phyloP scores from a whole-genome alignment of 1,140 invertebrate species.

The Cydia fagiglandana region DNA sequence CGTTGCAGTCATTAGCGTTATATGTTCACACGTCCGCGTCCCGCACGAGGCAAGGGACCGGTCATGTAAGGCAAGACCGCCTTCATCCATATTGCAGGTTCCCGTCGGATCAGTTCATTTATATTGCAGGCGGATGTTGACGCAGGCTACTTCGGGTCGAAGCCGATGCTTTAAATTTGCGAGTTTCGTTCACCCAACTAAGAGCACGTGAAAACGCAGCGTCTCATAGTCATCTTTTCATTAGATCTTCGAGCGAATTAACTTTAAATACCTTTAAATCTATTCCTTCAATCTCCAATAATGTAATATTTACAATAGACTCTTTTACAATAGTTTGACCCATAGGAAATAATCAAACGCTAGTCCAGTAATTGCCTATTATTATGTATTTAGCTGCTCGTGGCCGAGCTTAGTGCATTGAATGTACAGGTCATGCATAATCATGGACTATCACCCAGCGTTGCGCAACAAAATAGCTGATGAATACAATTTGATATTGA shows the following conservation, averaged over 20 bases:
- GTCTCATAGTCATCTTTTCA: no score
- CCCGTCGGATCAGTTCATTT: constrained; percentile 52
- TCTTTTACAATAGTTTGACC: background rate
- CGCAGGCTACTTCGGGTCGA: background rate
- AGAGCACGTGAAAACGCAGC: no score
- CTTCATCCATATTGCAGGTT: constrained; percentile 49
- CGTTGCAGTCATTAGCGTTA: constrained; percentile 43
- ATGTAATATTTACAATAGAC: no score
- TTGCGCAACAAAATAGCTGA: background rate
- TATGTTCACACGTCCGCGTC: constrained; percentile 40
- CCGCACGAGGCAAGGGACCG: constrained; percentile 36
- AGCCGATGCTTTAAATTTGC: background rate
- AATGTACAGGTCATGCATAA: constrained; percentile 5
- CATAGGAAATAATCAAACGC: background rate
- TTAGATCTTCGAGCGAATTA: no score
- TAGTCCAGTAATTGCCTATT: no score
- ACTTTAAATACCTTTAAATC: no score
- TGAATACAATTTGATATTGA: background rate
- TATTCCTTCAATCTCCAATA: no score
- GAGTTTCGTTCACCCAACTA: background rate
- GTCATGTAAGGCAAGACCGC: constrained; percentile 45
- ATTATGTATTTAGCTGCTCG: no score
- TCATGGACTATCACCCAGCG: background rate
- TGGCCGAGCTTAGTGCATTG: background rate
- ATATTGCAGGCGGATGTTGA: constrained; percentile 49